phyloP scores from a whole-genome alignment of 2,797 vertebrate species.

The Buphagus erythrorhynchus region DNA sequence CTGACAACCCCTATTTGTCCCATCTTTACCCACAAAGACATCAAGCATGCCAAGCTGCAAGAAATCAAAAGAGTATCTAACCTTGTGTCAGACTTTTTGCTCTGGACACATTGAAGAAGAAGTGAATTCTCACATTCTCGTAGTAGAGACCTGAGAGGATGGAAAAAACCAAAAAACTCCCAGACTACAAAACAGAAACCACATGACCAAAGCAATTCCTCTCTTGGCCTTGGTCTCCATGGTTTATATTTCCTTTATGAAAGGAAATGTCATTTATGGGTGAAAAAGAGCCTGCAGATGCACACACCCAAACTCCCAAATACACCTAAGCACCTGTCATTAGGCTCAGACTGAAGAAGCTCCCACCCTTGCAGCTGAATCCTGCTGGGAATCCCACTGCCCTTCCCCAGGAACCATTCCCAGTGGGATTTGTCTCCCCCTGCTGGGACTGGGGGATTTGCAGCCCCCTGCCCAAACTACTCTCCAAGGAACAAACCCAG shows the following conservation, averaged over 20 bases:
- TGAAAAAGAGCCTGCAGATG: neutral
- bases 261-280: neutral
- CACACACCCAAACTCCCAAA: neutral
- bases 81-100: neutral
- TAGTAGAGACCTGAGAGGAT: neutral
- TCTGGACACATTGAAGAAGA: neutral
- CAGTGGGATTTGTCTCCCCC: constrained; percentile 43
- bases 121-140: neutral
- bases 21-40: neutral
- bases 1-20: neutral
- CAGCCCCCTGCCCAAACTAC: neutral
- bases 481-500: neutral
- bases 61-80: neutral
- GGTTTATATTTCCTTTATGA: neutral
- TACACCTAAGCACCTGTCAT: neutral
- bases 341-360: neutral
- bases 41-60: neutral
- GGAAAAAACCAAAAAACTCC: neutral
- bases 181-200: neutral
- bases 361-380: neutral
- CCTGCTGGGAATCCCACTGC: neutral
- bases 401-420: neutral
- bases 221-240: neutral
- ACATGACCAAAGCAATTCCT: neutral
- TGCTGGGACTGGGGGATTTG: neutral